A percentile compares a stretch with the other conserved stretches of the same genome.
These are phyloP conservation scores for Callyntrura guangdongensis DNA, from an alignment of 2,888 invertebrate genomes.

Conservation along the genomic window DNA sequence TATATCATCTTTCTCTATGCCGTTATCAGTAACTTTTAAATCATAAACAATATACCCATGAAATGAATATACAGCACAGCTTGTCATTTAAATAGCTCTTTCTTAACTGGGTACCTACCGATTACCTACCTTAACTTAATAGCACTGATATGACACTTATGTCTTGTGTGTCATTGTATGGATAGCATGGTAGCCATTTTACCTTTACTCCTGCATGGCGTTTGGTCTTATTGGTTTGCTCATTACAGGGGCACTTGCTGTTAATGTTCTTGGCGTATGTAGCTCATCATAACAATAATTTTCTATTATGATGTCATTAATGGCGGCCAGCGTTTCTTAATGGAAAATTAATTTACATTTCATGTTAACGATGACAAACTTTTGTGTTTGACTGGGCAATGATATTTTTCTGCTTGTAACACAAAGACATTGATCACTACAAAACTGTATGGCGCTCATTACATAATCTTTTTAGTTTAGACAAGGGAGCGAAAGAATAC, in stretches of 20 bases:
- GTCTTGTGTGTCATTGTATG: not conserved
- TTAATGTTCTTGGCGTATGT: conserved; percentile 53
- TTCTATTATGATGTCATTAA: conserved; percentile 68
- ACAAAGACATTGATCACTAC: not conserved
- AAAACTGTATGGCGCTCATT: not conserved
- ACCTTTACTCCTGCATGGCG: not conserved
- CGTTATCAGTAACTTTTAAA: conserved; percentile 30
- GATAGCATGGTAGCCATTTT: not conserved
- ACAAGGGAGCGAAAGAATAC: not conserved
- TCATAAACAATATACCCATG: conserved; percentile 18
- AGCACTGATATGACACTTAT: not conserved
- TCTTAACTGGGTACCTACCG: conserved; percentile 25
- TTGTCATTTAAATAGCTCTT: conserved; percentile 28
- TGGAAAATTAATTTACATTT: conserved; percentile 78
- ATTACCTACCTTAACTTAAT: conserved; percentile 52
- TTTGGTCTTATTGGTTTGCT: not conserved
- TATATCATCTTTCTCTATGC: conserved; percentile 2
- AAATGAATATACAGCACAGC: conserved; percentile 20
- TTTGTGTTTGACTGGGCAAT: not conserved
- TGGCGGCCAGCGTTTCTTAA: conserved; percentile 70
- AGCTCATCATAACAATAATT: conserved; percentile 59
- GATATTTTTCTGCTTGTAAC: not conserved
- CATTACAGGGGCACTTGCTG: conserved; percentile 22
- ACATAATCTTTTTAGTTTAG: not conserved
- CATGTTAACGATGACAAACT: conserved; percentile 61